Base-by-base conservation (phyloP, 1,140 invertebrate species). In the Aporrectodea caliginosa region DNA sequence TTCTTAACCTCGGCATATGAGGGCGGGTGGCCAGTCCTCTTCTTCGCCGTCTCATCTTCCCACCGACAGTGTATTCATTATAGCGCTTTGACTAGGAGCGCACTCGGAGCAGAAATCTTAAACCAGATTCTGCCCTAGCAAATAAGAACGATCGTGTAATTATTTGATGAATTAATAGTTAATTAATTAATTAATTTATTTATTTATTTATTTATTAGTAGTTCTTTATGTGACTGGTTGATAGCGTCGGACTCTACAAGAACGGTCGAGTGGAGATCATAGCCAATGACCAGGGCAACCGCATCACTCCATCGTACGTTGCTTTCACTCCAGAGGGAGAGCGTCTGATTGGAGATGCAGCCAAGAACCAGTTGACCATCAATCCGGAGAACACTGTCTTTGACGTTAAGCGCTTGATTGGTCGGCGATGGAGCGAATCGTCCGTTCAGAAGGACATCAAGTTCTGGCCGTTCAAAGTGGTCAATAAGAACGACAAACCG, bases 191-290 rank as follows among this genome's bases (percentile, higher is more conserved):
- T n/a, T n/a, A n/a, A n/a, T n/a, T n/a, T n/a, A n/a, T n/a, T n/a
- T n/a, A n/a, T n/a, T n/a, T n/a, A n/a, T n/a, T n/a, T n/a, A n/a
- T n/a, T n/a, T n/a, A n/a, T n/a, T n/a, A n/a, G n/a, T n/a, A n/a
- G n/a, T n/a, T n/a, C n/a, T n/a, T n/a, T n/a, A n/a, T 92, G 97
- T 98, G 86, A 96, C 96, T 84, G 96, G 98, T 16, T 98, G 97
- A 88, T 98, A 98, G 88, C 98, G 98, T 90, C 96, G 96, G 73
- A 91, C 95, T 80, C 96, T 98, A 30, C 96, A 98, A 91, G 98
- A 98, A 83, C 98, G 98, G 84, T 95, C 94, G 68, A 97, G 97
- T 84, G 94, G n/a, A n/a, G n/a, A n/a, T n/a, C n/a, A n/a, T n/a
- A n/a, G n/a, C n/a, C n/a, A n/a, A n/a, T n/a, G n/a, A 96, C 83